Conservation (phyloP, 2,113 vertebrate genomes). For the human region GRCh38 chr3:77831501-77832000, state of each 20-base stretch:
- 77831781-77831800: background rate
- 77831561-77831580: background rate
- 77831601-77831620: background rate
- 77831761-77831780: background rate
- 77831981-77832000: background rate
- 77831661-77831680: background rate
- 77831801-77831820: background rate
- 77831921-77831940: slow-evolving; percentile 17
- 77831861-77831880: slow-evolving; percentile 12
- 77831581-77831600: background rate
- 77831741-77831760: background rate
- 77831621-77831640: background rate
- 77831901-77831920: background rate
- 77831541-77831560: background rate
- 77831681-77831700: background rate
- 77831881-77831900: background rate
- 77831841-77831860: background rate
- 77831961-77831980: slow-evolving; percentile 36
- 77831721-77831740: background rate
- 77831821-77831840: background rate
- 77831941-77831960: background rate
- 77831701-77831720: background rate
- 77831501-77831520: background rate
- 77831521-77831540: background rate
- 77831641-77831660: background rate